These are phyloP conservation scores for Nettapus auritus DNA, from an alignment of 2,113 vertebrate genomes.

Conservation along the genomic window DNA sequence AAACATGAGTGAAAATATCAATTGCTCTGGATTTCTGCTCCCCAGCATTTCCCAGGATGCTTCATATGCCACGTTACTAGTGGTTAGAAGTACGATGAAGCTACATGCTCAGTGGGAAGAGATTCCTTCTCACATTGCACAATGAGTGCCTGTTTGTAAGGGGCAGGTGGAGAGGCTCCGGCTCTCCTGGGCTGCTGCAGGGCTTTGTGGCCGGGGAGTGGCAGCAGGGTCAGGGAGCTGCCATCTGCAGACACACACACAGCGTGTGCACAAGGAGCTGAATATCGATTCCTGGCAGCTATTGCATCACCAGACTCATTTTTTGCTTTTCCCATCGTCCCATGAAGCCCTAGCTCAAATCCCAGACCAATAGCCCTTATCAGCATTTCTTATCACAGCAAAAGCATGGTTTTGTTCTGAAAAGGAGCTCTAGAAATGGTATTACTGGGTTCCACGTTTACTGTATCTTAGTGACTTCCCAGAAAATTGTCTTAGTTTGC, in stretches of 20 bases:
- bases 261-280: neutral
- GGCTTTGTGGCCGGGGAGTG: neutral
- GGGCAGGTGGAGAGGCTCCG: neutral
- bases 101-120: neutral
- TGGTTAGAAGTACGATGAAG: neutral
- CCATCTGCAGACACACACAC: neutral
- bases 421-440: neutral
- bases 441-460: neutral
- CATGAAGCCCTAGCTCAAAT: neutral
- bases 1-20: neutral
- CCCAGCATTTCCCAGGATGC: neutral
- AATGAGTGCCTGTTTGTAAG: fast-evolving
- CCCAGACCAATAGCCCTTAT: neutral
- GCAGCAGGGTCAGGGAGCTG: neutral
- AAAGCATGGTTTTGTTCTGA: neutral
- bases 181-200: neutral
- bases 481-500: neutral
- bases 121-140: neutral
- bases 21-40: neutral
- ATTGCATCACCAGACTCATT: neutral
- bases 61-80: neutral
- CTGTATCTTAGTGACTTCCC: neutral
- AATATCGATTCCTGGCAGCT: neutral
- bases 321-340: neutral
- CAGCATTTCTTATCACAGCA: neutral